Conservation (phyloP, 1,140 invertebrate species). For the Stegodyphus dumicola region DNA sequence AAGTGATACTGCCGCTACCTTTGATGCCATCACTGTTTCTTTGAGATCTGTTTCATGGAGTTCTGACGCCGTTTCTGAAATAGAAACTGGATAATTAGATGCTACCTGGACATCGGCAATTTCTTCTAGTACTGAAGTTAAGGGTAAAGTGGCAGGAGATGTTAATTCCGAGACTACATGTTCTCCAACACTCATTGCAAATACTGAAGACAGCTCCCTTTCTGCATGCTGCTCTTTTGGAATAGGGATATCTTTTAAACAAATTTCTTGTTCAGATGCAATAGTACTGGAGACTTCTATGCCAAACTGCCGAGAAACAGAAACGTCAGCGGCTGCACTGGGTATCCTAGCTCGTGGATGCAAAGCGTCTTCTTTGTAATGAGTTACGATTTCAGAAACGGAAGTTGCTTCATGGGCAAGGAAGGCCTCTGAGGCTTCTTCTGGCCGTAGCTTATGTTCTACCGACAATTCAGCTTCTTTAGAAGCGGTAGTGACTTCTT, state of each 20-base stretch:
- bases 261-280: slow-evolving; percentile 46
- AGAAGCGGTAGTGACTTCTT: slow-evolving; percentile 70
- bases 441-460: slow-evolving; percentile 63
- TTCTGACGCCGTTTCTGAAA: slow-evolving; percentile 63
- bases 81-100: slow-evolving; percentile 61
- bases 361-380: slow-evolving; percentile 70
- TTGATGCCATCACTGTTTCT: slow-evolving; percentile 1
- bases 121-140: slow-evolving; percentile 24
- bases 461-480: slow-evolving; percentile 68
- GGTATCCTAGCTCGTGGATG: slow-evolving; percentile 66
- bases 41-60: slow-evolving; percentile 45
- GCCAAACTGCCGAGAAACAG: slow-evolving; percentile 70
- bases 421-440: slow-evolving; percentile 70
- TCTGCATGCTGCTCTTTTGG: slow-evolving; percentile 27
- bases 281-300: slow-evolving; percentile 68
- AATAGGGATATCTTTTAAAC: slow-evolving; percentile 16
- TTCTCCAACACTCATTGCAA: slow-evolving; percentile 29
- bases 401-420: slow-evolving; percentile 70
- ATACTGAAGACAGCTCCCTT: not conserved
- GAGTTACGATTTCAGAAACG: slow-evolving; percentile 70
- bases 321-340: slow-evolving; percentile 69
- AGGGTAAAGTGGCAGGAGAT: not conserved
- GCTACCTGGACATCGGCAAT: slow-evolving; percentile 36
- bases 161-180: slow-evolving; percentile 17
- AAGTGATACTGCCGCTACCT: slow-evolving; percentile 49